phyloP scores from a whole-genome alignment of 2,888 invertebrate species.

The Calameuta pallipes region DNA sequence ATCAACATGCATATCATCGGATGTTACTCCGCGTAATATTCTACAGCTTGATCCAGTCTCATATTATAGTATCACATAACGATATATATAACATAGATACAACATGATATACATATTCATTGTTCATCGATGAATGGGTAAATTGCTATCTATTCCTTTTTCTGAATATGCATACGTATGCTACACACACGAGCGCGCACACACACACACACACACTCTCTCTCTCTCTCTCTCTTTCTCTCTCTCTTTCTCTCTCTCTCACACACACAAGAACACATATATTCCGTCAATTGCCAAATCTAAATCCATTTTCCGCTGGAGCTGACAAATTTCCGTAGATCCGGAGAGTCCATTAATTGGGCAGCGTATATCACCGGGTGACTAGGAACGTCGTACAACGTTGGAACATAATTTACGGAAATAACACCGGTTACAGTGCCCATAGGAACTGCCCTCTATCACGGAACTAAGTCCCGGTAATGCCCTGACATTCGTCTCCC shows the following conservation, averaged over 20 bases:
- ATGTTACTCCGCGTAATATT: background rate
- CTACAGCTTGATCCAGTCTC: background rate
- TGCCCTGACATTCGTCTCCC: slow-evolving; percentile 5
- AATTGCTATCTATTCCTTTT: background rate
- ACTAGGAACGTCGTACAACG: slow-evolving; percentile 2
- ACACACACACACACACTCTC: too few relatives aligned
- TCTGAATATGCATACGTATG: background rate
- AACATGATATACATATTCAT: background rate
- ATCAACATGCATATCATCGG: background rate
- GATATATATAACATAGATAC: background rate
- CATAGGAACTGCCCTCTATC: slow-evolving; percentile 5
- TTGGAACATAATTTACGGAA: slow-evolving; percentile 49
- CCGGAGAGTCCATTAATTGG: slow-evolving; percentile 51
- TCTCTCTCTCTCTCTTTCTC: too few relatives aligned
- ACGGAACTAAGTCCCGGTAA: slow-evolving; percentile 7
- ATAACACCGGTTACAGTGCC: slow-evolving; percentile 31
- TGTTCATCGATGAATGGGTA: background rate
- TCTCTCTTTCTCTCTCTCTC: too few relatives aligned
- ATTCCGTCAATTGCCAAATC: slow-evolving; percentile 29
- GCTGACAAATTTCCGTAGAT: slow-evolving; percentile 51
- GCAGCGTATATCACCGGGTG: slow-evolving; percentile 47
- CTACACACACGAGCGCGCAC: background rate
- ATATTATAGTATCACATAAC: background rate
- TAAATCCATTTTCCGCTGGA: slow-evolving; percentile 49
- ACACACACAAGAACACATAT: background rate